These are phyloP conservation scores for Rhinogobio ventralis DNA, from an alignment of 2,797 vertebrate genomes.

Conservation along the genomic window DNA sequence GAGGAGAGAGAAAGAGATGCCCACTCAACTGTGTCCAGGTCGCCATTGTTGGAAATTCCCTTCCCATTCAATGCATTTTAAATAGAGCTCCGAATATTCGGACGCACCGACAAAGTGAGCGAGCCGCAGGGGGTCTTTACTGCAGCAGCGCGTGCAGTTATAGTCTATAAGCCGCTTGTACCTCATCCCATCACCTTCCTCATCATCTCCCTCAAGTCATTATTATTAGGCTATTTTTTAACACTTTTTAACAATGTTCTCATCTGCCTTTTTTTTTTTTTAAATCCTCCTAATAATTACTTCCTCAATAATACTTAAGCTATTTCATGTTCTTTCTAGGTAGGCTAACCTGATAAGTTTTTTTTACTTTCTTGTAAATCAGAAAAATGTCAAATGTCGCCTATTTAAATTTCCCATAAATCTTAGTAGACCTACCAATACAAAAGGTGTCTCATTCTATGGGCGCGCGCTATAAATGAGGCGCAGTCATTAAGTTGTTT, in stretches of 20 bases:
- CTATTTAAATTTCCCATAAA: not conserved
- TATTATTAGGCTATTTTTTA: not conserved
- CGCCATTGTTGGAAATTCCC: constrained; percentile 84
- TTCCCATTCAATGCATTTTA: constrained; percentile 85
- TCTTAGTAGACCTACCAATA: not conserved
- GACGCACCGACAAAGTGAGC: constrained; percentile 72
- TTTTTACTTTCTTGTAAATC: not conserved
- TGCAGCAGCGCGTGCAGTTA: constrained; percentile 46
- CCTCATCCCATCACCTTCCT: constrained; percentile 30
- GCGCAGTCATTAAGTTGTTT: constrained; percentile 26
- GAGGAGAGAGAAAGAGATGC: constrained; percentile 81
- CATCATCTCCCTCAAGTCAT: not conserved
- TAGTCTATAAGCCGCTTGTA: constrained; percentile 45
- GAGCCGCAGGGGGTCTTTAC: constrained; percentile 50
- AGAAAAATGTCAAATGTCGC: not conserved
- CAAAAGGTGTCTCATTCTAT: not conserved
- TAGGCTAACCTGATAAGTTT: not conserved
- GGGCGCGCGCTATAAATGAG: not conserved
- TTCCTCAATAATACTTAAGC: not conserved
- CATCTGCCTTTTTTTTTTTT: not conserved
- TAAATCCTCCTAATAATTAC: not conserved
- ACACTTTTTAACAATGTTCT: too few relatives aligned
- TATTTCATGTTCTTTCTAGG: not conserved
- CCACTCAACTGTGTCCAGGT: constrained; percentile 87
- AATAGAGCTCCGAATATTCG: constrained; percentile 78